phyloP scores from a whole-genome alignment of 1,140 invertebrate genomes.

The Heliothis subflexa region DNA sequence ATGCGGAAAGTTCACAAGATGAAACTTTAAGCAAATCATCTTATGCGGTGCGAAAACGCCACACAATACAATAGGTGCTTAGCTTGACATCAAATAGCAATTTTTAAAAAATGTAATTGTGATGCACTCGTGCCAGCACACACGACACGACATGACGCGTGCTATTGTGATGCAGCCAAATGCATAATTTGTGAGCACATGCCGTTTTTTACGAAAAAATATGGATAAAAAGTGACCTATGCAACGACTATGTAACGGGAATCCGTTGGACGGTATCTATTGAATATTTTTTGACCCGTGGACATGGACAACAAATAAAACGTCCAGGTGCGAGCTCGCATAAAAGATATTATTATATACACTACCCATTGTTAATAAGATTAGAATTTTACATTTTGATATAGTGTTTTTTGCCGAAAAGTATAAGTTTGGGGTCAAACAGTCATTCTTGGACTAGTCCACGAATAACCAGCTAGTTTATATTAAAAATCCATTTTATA shows the following conservation, averaged over 20 bases:
- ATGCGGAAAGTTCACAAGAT: constrained; percentile 20
- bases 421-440: constrained; percentile 45
- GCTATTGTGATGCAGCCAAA: constrained; percentile 80
- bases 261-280: constrained; percentile 71
- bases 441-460: not conserved
- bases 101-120: constrained; percentile 74
- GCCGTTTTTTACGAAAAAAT: constrained; percentile 79
- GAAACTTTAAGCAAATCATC: constrained; percentile 47
- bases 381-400: constrained; percentile 57
- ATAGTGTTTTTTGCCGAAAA: constrained; percentile 51
- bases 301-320: constrained; percentile 72
- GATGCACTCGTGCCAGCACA: constrained; percentile 73
- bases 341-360: constrained; percentile 62
- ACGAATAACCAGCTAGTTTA: too few relatives aligned
- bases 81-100: constrained; percentile 76
- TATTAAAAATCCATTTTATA: too few relatives aligned
- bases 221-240: constrained; percentile 78
- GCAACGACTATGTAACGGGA: constrained; percentile 74
- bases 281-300: constrained; percentile 81
- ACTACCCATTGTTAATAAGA: constrained; percentile 59
- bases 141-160: constrained; percentile 53
- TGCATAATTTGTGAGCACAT: constrained; percentile 86
- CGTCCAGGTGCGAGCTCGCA: constrained; percentile 76
- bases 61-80: constrained; percentile 69
- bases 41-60: constrained; percentile 63